Evolutionary conservation across 2,113 vertebrate genomes (phyloP).

Genomic region (Poecile atricapillus): DNA sequence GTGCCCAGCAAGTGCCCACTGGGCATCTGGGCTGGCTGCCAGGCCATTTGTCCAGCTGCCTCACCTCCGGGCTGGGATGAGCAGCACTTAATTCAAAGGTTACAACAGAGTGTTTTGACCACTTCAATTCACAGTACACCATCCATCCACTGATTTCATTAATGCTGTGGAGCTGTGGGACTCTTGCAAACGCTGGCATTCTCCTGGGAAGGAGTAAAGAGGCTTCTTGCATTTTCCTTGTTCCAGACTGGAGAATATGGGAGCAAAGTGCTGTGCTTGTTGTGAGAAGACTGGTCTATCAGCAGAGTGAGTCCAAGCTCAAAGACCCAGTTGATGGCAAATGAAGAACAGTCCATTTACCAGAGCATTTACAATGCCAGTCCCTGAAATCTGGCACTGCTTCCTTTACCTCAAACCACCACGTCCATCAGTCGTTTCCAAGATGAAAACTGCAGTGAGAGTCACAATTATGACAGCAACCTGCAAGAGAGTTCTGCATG

Average conservation of each 20-base stretch:
- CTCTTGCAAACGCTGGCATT: neutral
- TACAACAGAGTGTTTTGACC: neutral
- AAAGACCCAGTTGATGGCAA: neutral
- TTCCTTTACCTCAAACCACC: neutral
- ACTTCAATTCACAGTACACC: neutral
- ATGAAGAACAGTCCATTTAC: neutral
- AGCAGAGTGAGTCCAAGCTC: neutral
- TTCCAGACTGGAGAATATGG: neutral
- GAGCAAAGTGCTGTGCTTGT: neutral
- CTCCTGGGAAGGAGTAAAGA: neutral
- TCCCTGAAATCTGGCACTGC: neutral
- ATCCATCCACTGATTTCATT: neutral
- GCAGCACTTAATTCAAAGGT: neutral
- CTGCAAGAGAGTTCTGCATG: neutral
- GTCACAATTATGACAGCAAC: neutral
- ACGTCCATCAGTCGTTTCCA: neutral
- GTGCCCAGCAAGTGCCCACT: neutral
- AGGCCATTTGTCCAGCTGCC: neutral
- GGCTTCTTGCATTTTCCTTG: neutral
- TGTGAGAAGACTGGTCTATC: neutral
- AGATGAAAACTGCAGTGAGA: neutral
- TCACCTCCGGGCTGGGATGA: neutral
- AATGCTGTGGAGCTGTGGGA: neutral
- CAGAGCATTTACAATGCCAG: neutral
- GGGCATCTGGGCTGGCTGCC: neutral